Base-by-base conservation (phyloP, 2,113 vertebrate species). In the Ceuthmochares aereus region DNA sequence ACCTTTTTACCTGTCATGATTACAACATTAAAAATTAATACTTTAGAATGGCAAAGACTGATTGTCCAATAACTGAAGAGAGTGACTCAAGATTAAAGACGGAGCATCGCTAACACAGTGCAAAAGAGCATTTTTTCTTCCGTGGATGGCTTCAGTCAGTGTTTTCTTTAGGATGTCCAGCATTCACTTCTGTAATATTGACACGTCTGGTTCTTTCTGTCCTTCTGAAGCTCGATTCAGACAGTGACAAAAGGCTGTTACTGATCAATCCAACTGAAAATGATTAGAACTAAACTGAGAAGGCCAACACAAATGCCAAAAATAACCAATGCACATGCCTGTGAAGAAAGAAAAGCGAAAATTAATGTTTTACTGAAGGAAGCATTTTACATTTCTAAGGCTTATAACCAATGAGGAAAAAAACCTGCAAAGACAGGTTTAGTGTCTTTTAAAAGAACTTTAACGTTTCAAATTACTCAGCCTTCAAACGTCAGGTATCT, bases 261-360 rank as follows among this genome's bases (percentile, higher is more conserved):
- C 26, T 94, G 96, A 85, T 97, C 95, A 93, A 95, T 84, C 99
- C 98, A 99, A 32, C 96, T 97, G 94, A 98, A 94, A 91, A 99
- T 92, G 62, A 99, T 99, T 78, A 99, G 74, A 78, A 95, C 90
- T 77, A 99, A 97, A 97, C 99, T 99, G 94, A 98, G 93, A 83
- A 98, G 94, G 56, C 99, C 99, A 95, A 99, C 97, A 77, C 98
- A 96, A 93, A 98, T n/a, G 25, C 99, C 99, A 87, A 99, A 98
- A 88, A 98, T 40, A 94, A 99, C 93, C 94, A 99, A 94, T 22
- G 96, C 52, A 52, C 98, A 94, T 2, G 99, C 99, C 99, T 99
- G 97, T 52, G 87, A 97, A 95, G 96, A 79, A 91, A 93, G 59
- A 80, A 87, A 96, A 94, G 62, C 68, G 90, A 93, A 89, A 83